phyloP scores from a whole-genome alignment of 2,113 vertebrate genomes.

The Naja naja region DNA sequence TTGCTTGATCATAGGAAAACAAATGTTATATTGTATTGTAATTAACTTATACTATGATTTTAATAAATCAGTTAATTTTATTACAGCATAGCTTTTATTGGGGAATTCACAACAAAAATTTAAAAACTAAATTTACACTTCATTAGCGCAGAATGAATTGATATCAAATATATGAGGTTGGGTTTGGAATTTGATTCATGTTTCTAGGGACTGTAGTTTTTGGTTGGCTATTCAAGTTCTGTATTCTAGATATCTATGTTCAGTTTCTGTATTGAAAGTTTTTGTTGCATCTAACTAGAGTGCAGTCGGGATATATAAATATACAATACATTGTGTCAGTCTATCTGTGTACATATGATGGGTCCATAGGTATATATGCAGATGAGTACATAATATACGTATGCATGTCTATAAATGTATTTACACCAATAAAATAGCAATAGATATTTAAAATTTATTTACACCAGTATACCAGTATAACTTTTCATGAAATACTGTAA shows the following conservation, averaged over 20 bases:
- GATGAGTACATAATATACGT: neutral
- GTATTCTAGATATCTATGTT: constrained; percentile 52
- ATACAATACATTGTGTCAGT: neutral
- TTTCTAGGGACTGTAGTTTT: constrained; percentile 33
- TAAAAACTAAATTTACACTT: neutral
- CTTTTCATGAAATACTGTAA: neutral
- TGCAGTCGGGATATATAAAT: constrained; percentile 54
- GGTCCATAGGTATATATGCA: neutral
- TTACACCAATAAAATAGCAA: no score
- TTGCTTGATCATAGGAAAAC: neutral
- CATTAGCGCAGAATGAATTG: constrained; percentile 20
- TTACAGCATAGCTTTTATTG: neutral
- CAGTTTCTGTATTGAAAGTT: constrained; percentile 55
- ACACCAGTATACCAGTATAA: neutral
- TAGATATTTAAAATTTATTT: no score
- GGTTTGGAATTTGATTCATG: constrained; percentile 7
- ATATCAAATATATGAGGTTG: constrained; percentile 5
- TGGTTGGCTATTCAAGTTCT: constrained; percentile 56
- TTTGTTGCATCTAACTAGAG: constrained; percentile 52
- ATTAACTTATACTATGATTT: neutral
- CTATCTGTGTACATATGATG: neutral
- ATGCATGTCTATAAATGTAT: neutral
- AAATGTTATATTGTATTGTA: constrained; percentile 32
- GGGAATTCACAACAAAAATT: neutral
- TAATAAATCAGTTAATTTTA: neutral